Evolutionary conservation across 2,888 invertebrate genomes (phyloP), one percentile per base, ranked within the genome.

Genomic region (Agrotis clavis): DNA sequence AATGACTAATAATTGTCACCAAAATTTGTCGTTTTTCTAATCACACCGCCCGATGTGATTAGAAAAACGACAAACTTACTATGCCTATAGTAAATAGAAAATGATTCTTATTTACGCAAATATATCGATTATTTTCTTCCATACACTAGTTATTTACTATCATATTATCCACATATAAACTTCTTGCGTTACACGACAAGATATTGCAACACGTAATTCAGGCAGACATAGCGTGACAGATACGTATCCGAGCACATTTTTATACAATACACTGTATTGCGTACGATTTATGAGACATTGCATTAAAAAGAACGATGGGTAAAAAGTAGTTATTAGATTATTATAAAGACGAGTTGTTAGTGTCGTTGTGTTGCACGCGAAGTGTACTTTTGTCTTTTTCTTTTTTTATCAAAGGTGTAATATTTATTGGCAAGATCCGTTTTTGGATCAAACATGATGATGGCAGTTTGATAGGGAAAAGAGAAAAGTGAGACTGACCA

Each of bases 221-320:
- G 47, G 30, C 25, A 65, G 53, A 57, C 70, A 41, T 71, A n/a
- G 66, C 75, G 76, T 74, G 83, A 74, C 48, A 19, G 83, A 69
- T 82, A 79, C 1, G 45, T 72, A 79, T 79, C 82, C 65, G n/a
- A 61, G 77, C 47, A 59, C 67, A 66, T 68, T 67, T 65, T 77
- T 70, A 72, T 75, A 77, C 69, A 53, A 67, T 59, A 66, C 66
- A 66, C 63, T 78, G 71, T 71, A 19, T 65, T 77, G 83, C 59
- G 25, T 78, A 57, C 54, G 61, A 82, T 82, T 79, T 82, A 78
- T 78, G 64, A 67, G 54, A 77, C 78, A 48, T 71, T 60, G 48
- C 59, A 81, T 67, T 79, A 64, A 71, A 62, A 62, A 53, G 47
- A 69, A 69, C 51, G 50, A 41, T 56, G 14, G 19, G 51, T 48